Base-by-base conservation (phyloP, 1,140 invertebrate species). In the Papilio polytes region DNA sequence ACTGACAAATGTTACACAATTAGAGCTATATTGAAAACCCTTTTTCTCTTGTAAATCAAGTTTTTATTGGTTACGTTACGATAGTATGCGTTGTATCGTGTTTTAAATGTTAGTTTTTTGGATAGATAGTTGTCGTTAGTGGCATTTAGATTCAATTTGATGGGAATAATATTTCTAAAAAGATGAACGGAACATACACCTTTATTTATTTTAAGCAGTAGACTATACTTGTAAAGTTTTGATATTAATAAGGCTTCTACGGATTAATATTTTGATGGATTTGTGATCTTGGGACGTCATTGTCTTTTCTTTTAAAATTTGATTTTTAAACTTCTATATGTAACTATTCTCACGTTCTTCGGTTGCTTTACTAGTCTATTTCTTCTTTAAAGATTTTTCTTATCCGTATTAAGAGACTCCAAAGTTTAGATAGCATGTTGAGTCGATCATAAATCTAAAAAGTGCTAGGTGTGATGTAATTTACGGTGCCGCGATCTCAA, bases 31-130 rank as follows among this genome's bases (percentile, higher is more conserved):
- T 48, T 76, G 74, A 76, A 76, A 31, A 76, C 41, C 44, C n/a
- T 76, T 76, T 76, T 76, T 76, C 44, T 74, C 44, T 48, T 51
- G 20, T 76, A 76, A 48, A 44, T 26, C 74, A 76, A 76, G 74
- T 76, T 76, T 74, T 76, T 76, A 76, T 76, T 76, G 74, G 74
- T 20, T 13, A 76, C 22, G 63, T 18, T 70, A 31, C 63, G 63
- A 7, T 15, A 20, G 63, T 31, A 70, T 36, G 63, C 26, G 26
- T 31, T 70, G 26, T 70, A 70, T 70, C 13, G 26, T 70, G 63
- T 70, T 70, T 63, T 70, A 31, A 70, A 70, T 70, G 63, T 70
- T 70, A 13, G 63, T 36, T 70, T 41, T 70, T 70, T 70, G 13
- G 63, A 70, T 31, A 70, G 22, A 70, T 70, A 18, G 26, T 36